Conservation (phyloP, 2,888 invertebrate species). For the Pteria penguin region DNA sequence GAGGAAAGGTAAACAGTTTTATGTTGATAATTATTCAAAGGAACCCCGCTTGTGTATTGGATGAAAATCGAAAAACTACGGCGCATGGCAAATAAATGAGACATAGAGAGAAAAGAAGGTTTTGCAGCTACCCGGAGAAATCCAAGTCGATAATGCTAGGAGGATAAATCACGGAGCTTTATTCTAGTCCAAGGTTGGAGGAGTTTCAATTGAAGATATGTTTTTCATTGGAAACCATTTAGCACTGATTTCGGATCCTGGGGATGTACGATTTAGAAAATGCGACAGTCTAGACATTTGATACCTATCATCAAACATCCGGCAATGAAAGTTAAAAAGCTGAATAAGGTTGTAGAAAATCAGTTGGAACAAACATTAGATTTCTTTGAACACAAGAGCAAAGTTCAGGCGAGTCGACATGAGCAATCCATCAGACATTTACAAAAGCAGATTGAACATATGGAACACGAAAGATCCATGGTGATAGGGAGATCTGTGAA, state of each 20-base stretch:
- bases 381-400: slow-evolving; percentile 35
- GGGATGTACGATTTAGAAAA: too few relatives aligned
- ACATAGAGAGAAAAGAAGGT: background rate
- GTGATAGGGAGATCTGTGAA: slow-evolving; percentile 11
- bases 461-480: slow-evolving; percentile 11
- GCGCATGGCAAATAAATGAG: background rate
- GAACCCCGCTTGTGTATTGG: background rate
- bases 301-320: too few relatives aligned
- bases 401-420: slow-evolving; percentile 24
- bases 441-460: slow-evolving; percentile 36
- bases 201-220: too few relatives aligned
- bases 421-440: slow-evolving; percentile 37
- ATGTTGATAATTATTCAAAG: slow-evolving; percentile 7
- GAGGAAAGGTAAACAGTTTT: slow-evolving; percentile 1
- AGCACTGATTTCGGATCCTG: too few relatives aligned
- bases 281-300: too few relatives aligned
- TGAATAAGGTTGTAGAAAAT: slow-evolving; percentile 34
- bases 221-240: too few relatives aligned
- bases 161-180: too few relatives aligned
- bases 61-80: background rate
- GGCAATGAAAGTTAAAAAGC: slow-evolving; percentile 37
- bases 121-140: background rate
- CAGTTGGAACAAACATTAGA: slow-evolving; percentile 34
- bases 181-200: background rate
- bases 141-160: background rate